phyloP scores from a whole-genome alignment of 2,888 invertebrate species.

The Thyatira batis region DNA sequence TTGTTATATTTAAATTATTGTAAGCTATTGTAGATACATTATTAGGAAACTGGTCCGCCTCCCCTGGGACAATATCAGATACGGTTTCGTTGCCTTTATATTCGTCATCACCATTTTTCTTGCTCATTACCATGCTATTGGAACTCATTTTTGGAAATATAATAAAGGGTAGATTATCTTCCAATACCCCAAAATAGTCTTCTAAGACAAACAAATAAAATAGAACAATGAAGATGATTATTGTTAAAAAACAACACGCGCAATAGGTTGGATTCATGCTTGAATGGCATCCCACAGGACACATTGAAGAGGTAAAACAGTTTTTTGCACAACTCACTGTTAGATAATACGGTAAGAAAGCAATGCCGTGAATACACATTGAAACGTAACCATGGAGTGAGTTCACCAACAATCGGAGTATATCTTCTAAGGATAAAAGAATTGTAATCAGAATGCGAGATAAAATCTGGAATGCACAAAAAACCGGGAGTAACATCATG shows the following conservation, averaged over 20 bases:
- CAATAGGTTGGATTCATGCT: not conserved
- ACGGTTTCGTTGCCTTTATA: not conserved
- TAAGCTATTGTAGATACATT: not conserved
- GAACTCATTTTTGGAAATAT: not conserved
- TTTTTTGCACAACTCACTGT: not conserved
- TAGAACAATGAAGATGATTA: not conserved
- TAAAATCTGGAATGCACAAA: not conserved
- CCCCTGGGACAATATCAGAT: too few relatives aligned
- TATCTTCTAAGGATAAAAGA: not conserved
- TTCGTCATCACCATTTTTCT: not conserved
- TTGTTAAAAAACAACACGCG: not conserved
- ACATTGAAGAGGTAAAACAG: not conserved
- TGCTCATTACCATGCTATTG: not conserved
- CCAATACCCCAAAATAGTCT: not conserved
- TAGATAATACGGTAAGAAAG: not conserved
- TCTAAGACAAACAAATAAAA: not conserved
- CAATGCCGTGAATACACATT: not conserved
- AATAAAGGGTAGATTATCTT: not conserved
- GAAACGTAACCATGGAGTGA: not conserved
- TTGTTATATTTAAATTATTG: not conserved
- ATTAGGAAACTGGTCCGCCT: too few relatives aligned
- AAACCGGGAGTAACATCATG: constrained; percentile 9
- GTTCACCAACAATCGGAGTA: not conserved
- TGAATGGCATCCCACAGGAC: not conserved
- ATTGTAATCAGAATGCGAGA: not conserved